Evolutionary conservation across 2,113 vertebrate species (phyloP).

Genomic region (Nanorana parkeri): DNA sequence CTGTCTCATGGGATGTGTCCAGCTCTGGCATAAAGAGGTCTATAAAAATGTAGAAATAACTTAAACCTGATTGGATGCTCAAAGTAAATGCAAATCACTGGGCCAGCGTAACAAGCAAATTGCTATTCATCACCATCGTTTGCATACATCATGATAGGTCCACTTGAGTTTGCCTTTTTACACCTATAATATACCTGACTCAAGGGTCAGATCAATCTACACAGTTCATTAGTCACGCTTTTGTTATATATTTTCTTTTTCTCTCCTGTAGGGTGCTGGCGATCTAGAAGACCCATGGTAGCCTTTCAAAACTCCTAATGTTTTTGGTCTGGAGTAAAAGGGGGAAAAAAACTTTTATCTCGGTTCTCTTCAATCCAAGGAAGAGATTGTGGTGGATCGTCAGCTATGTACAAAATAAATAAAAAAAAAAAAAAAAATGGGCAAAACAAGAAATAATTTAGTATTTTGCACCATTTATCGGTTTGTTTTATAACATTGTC

Average conservation of each 20-base stretch:
- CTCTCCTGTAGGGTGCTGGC: constrained; percentile 89
- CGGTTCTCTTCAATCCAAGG: constrained; percentile 81
- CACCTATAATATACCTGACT: too few species aligned
- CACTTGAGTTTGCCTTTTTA: too few species aligned
- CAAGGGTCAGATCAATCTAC: background rate
- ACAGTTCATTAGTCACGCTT: constrained; percentile 32
- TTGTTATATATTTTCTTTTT: constrained; percentile 67
- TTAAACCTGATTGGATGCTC: too few species aligned
- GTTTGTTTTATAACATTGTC: constrained; percentile 81
- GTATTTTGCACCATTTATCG: constrained; percentile 83
- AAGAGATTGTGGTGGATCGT: constrained; percentile 83
- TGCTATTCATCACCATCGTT: too few species aligned
- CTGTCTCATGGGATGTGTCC: too few species aligned
- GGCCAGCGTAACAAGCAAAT: too few species aligned
- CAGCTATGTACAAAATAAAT: constrained; percentile 82
- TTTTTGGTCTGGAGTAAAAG: constrained; percentile 87
- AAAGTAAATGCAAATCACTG: too few species aligned
- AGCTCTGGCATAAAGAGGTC: too few species aligned
- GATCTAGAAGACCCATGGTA: constrained; percentile 98
- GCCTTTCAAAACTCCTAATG: constrained; percentile 85
- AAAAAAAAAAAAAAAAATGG: constrained; percentile 73
- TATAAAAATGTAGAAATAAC: too few species aligned
- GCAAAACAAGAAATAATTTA: constrained; percentile 76
- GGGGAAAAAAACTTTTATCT: constrained; percentile 82
- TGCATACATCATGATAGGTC: too few species aligned